phyloP scores from a whole-genome alignment of 2,888 invertebrate genomes.

The Cephonodes hylas region DNA sequence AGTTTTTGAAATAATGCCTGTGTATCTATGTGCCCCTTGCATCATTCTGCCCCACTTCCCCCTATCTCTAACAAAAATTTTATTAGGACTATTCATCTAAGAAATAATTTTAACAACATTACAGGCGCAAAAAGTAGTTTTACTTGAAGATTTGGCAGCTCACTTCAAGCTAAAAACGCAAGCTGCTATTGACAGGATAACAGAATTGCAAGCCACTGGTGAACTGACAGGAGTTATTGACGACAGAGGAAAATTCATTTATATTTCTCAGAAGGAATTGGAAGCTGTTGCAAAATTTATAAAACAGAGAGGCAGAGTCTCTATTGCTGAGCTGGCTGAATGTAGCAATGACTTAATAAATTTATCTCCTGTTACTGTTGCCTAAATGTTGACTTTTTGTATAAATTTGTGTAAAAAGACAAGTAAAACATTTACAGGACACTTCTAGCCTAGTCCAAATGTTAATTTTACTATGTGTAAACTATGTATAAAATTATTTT shows the following conservation, averaged over 20 bases:
- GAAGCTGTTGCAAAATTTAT: slow-evolving; percentile 97
- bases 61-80: too few species aligned
- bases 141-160: slow-evolving; percentile 95
- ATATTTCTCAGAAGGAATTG: slow-evolving; percentile 94
- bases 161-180: slow-evolving; percentile 96
- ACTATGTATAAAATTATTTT: not conserved
- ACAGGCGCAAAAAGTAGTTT: slow-evolving; percentile 92
- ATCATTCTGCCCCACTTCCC: too few species aligned
- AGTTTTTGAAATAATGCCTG: too few species aligned
- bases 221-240: slow-evolving; percentile 98
- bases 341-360: slow-evolving; percentile 96
- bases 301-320: slow-evolving; percentile 95
- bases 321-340: slow-evolving; percentile 95
- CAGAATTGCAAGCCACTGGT: slow-evolving; percentile 90
- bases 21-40: too few species aligned
- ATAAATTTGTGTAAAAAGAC: slow-evolving; percentile 14
- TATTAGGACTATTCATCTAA: too few species aligned
- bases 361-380: slow-evolving; percentile 82
- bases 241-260: slow-evolving; percentile 99
- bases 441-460: not conserved
- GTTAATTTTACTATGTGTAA: not conserved
- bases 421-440: not conserved
- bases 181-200: slow-evolving; percentile 92
- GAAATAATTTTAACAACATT: slow-evolving; percentile 34
- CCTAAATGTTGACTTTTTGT: slow-evolving; percentile 28